Base-by-base conservation (phyloP, 2,888 invertebrate genomes). In the Lasioglossum marginatum region DNA sequence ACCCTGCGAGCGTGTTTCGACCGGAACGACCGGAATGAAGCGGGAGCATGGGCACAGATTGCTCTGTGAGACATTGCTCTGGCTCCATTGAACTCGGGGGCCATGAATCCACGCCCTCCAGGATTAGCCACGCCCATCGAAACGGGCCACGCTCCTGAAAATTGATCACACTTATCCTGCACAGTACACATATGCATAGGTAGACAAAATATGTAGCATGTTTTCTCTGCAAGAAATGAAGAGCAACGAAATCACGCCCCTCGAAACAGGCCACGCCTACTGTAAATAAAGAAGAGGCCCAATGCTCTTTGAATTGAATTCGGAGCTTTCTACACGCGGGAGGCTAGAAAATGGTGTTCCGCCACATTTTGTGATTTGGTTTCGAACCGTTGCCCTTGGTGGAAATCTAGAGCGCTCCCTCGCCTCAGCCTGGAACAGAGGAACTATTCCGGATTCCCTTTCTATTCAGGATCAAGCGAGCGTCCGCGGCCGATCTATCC, bases 1-100 rank as follows among this genome's bases (percentile, higher is more conserved):
- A 27, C 52, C 23, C 6, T 19, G 45, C 40, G 52, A 37, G 37
- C 68, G 43, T 37, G 57, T 73, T 57, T 66, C 34, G 70, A 74
- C 52, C 74, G 34, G 57, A 70, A 37, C 52, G 43, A 73, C 52
- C 48, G 34, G 31, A 79, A 79, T 31, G 73, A 63, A 63, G 27
- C 60, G 52, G 10, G 31, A n/a, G 60, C 60, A 63, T 63, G 27
- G 60, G 27, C 60, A 31, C 60, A 63, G 60, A 63, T 63, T 63
- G 27, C 60, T 63, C 60, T 14, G 31, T 16, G 31, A 31, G 60
- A 14, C 60, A 31, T 16, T 16, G 31, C n/a, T 6, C 16, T 63
- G 16, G 60, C 60, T 63, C 31, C 60, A 31, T 16, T 31, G 60
- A 63, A 63, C 60, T 63, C 27, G 60, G n/a, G 60, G 60, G 60